These are phyloP conservation scores for Myotis brandtii DNA, from an alignment of 2,113 vertebrate species.

Conservation along the genomic window DNA sequence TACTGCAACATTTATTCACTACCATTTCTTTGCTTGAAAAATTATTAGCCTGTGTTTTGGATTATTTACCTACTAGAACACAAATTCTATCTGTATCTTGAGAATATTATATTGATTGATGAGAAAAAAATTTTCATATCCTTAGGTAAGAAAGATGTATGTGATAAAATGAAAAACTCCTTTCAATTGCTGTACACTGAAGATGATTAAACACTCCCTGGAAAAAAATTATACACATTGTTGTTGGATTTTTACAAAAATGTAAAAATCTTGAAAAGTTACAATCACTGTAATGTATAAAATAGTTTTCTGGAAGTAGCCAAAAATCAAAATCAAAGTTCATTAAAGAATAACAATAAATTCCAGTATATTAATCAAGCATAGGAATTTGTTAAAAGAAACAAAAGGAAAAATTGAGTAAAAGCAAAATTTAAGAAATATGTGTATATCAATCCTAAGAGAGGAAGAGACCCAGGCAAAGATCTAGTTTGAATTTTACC, in stretches of 20 bases:
- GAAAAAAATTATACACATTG: neutral
- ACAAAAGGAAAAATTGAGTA: neutral
- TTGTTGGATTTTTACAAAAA: neutral
- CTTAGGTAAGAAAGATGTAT: neutral
- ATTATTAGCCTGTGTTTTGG: neutral
- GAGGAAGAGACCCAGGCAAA: neutral
- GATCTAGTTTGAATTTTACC: neutral
- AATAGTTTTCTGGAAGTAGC: neutral
- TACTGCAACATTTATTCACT: neutral
- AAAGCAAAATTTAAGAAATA: neutral
- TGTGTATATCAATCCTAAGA: neutral
- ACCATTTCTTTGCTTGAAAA: neutral
- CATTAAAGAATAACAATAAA: neutral
- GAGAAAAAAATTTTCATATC: neutral
- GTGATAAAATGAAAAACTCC: neutral
- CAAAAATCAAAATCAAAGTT: neutral
- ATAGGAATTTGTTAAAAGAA: neutral
- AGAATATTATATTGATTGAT: neutral
- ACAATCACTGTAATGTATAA: neutral
- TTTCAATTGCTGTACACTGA: neutral
- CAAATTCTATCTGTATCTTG: neutral
- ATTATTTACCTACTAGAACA: neutral
- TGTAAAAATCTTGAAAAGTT: neutral
- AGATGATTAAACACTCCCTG: neutral
- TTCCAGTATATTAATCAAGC: neutral